These are phyloP conservation scores for Diplodus puntazzo DNA, from an alignment of 2,797 vertebrate genomes.

Conservation along the genomic window DNA sequence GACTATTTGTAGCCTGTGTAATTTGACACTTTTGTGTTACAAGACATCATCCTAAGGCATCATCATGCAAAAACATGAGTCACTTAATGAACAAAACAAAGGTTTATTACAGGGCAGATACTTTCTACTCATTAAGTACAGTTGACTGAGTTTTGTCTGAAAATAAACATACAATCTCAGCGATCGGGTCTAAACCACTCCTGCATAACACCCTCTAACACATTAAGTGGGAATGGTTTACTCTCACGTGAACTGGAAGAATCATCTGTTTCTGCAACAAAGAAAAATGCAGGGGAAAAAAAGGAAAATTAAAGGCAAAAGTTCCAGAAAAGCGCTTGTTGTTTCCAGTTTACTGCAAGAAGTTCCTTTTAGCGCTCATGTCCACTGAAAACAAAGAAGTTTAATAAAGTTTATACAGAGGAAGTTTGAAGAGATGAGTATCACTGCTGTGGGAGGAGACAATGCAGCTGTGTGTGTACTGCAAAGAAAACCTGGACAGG, in stretches of 20 bases:
- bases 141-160: background rate
- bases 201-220: background rate
- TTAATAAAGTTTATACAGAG: constrained; percentile 10
- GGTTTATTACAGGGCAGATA: background rate
- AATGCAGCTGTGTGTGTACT: constrained; percentile 16
- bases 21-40: constrained; percentile 59
- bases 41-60: constrained; percentile 8
- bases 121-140: background rate
- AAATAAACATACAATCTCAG: background rate
- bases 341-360: constrained; percentile 11
- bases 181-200: background rate
- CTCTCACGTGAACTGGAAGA: constrained; percentile 63
- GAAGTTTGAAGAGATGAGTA: background rate
- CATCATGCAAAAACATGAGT: background rate
- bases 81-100: constrained; percentile 1
- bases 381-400: background rate
- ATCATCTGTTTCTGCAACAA: constrained; percentile 62
- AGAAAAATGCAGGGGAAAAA: constrained; percentile 32
- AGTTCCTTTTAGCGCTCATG: background rate
- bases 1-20: constrained; percentile 42
- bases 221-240: constrained; percentile 30
- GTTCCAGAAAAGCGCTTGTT: constrained; percentile 34
- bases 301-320: constrained; percentile 16
- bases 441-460: constrained; percentile 29
- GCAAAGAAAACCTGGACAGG: constrained; percentile 58